Evolutionary conservation across 2,113 vertebrate genomes (phyloP).

Genomic region (Oenanthe oenanthe): DNA sequence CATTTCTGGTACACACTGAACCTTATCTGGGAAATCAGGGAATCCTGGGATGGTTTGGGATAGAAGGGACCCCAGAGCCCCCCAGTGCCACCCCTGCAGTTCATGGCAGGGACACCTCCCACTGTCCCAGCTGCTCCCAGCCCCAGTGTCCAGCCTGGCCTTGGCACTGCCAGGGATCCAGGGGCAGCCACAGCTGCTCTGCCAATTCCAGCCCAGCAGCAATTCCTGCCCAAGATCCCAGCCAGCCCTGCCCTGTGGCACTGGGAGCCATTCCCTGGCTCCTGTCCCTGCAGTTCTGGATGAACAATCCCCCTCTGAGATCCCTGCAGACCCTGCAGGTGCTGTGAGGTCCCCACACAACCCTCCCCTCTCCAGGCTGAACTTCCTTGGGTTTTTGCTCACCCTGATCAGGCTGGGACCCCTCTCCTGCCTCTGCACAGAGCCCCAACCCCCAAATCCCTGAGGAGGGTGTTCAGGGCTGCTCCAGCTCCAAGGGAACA

Average conservation of each 20-base stretch:
- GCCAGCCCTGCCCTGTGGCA: fast-evolving
- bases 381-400: neutral
- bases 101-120: neutral
- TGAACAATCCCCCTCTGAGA: neutral
- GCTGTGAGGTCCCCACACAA: neutral
- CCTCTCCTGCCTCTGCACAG: neutral
- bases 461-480: fast-evolving
- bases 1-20: neutral
- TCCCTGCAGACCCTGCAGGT: neutral
- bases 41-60: too few relatives aligned
- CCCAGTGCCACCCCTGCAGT: too few relatives aligned
- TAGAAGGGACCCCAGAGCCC: too few relatives aligned
- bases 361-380: neutral
- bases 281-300: neutral
- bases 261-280: neutral
- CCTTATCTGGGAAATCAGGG: neutral
- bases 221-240: neutral
- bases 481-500: neutral
- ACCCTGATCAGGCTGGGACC: fast-evolving
- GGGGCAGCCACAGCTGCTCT: neutral
- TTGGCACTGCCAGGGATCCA: neutral
- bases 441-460: neutral
- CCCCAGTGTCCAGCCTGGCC: neutral
- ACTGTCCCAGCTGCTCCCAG: neutral
- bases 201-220: fast-evolving